phyloP scores from a whole-genome alignment of 1,140 invertebrate species.

The Drosophila virilis region DNA sequence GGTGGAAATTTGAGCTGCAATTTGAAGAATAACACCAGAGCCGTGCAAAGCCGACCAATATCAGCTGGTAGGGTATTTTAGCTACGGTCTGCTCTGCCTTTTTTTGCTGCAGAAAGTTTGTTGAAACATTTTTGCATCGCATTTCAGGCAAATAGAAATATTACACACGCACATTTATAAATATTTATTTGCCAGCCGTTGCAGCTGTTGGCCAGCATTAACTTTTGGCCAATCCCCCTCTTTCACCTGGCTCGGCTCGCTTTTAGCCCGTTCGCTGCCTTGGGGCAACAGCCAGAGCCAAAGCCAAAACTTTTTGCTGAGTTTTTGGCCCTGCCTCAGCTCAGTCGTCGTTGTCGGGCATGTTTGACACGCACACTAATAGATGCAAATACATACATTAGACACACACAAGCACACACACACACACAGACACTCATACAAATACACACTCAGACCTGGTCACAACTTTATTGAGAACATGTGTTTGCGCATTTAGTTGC shows the following conservation, averaged over 20 bases:
- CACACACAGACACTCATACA: slow-evolving; percentile 6
- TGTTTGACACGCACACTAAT: slow-evolving; percentile 62
- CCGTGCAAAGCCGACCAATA: no score
- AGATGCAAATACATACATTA: slow-evolving; percentile 68
- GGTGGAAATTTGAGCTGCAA: no score
- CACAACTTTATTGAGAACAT: slow-evolving; percentile 60
- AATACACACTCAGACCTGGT: slow-evolving; percentile 26
- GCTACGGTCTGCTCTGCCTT: neutral
- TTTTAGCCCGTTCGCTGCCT: slow-evolving; percentile 6
- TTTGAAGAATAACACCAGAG: no score
- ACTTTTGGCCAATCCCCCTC: slow-evolving; percentile 40
- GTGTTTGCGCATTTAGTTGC: slow-evolving; percentile 76
- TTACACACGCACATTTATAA: slow-evolving; percentile 55
- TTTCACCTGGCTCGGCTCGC: neutral
- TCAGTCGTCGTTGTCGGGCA: slow-evolving; percentile 24
- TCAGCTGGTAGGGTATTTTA: slow-evolving; percentile 9
- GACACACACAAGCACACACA: slow-evolving; percentile 18
- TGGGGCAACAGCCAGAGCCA: neutral
- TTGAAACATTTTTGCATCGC: slow-evolving; percentile 38
- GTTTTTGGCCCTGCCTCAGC: slow-evolving; percentile 48
- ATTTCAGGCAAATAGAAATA: slow-evolving; percentile 48
- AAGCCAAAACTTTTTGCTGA: slow-evolving; percentile 70
- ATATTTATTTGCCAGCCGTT: slow-evolving; percentile 49
- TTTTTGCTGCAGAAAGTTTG: slow-evolving; percentile 3
- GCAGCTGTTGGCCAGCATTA: slow-evolving; percentile 50